These are phyloP conservation scores for Rhabdornis inornatus DNA, from an alignment of 2,113 vertebrate species.

Conservation along the genomic window DNA sequence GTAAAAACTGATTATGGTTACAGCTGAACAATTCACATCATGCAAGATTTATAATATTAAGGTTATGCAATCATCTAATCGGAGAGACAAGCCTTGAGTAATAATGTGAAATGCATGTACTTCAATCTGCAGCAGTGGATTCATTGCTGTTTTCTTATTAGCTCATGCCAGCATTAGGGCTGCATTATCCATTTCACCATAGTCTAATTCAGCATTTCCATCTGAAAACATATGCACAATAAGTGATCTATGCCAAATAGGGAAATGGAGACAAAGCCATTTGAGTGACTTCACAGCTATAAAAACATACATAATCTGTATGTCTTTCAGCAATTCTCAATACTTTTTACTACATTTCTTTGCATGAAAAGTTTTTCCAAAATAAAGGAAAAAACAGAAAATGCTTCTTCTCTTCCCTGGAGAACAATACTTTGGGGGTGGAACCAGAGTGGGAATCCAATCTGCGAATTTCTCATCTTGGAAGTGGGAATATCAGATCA, in stretches of 20 bases:
- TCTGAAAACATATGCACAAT: constrained; percentile 73
- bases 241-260: constrained; percentile 74
- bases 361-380: constrained; percentile 4
- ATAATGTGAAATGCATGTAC: constrained; percentile 72
- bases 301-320: constrained; percentile 45
- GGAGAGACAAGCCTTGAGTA: constrained; percentile 76
- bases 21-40: constrained; percentile 78
- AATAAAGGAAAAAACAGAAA: neutral
- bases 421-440: neutral
- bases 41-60: constrained; percentile 79
- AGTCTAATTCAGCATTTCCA: constrained; percentile 74
- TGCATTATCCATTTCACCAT: constrained; percentile 71
- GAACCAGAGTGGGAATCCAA: neutral
- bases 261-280: constrained; percentile 62
- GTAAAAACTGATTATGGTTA: constrained; percentile 80
- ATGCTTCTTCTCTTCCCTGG: neutral
- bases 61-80: constrained; percentile 83
- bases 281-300: constrained; percentile 41
- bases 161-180: constrained; percentile 66
- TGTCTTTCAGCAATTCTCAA: constrained; percentile 30
- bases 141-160: constrained; percentile 76
- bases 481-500: neutral
- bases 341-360: constrained; percentile 11
- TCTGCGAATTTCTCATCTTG: neutral
- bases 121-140: constrained; percentile 68